Base-by-base conservation (phyloP, 2,888 invertebrate species). In the Lepidocyrtoides sp. region DNA sequence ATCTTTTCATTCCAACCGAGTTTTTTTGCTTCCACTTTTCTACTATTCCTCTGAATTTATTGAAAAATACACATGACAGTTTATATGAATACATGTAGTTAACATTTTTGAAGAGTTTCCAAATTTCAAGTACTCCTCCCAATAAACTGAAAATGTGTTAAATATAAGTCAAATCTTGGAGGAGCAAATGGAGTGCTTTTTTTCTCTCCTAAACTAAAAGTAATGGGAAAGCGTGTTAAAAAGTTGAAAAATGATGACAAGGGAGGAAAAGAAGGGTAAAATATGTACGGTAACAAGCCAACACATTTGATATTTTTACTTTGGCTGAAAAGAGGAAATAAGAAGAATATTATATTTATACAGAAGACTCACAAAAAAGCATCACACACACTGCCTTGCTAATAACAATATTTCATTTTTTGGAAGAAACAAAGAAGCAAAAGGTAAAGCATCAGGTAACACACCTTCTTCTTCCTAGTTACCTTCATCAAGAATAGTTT, bases 221-320 rank as follows among this genome's bases (percentile, higher is more conserved):
- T 48, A 69, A 84, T 84, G 84, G 77, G 89, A 63, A 81, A 83
- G 85, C 90, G 84, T 90, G 90, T 90, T 90, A 90, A 90, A 90
- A 84, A 90, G 32, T 84, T 90, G 90, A 90, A 85, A 90, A 85
- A 90, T 90, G 90, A 90, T 90, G 90, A 85, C 90, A 90, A 85
- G 85, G 85, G 85, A 60, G 85, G 85, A 85, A 85, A 85, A 85
- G 85, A 75, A 75, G 85, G 85, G 75, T 85, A 41, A 85, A 85
- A 85, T 85, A 85, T 85, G 79, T 79, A 79, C 51, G 36, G 41
- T 75, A 85, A 85, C 72, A 72, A 85, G 48, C 85, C 17, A 57
- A 36, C 48, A 84, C 41, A 14, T 57, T 51, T 41, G 57, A n/a
- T 44, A 51, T 77, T 79, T 79, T 54, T 36, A 57, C n/a, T n/a